phyloP scores from a whole-genome alignment of 2,888 invertebrate genomes.

The Operophtera brumata region DNA sequence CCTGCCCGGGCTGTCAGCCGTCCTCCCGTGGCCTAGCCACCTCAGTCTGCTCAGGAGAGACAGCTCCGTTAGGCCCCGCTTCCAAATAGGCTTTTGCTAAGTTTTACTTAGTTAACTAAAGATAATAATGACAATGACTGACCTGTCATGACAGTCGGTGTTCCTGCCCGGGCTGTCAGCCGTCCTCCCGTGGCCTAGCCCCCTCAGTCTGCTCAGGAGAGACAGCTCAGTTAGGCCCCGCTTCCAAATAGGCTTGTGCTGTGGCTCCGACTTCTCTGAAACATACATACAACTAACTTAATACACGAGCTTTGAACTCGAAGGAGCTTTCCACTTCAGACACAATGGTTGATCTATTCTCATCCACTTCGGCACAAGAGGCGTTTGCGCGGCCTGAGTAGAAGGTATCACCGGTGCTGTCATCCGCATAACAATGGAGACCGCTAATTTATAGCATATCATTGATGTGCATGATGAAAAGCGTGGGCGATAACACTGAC shows the following conservation, averaged over 20 bases:
- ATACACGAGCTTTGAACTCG: too few species aligned
- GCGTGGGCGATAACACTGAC: too few species aligned
- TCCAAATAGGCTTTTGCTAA: constrained; percentile 69
- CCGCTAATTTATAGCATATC: too few species aligned
- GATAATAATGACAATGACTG: background rate
- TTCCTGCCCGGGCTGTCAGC: constrained; percentile 56
- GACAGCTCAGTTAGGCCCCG: constrained; percentile 71
- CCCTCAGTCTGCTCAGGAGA: constrained; percentile 56
- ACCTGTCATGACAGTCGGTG: constrained; percentile 39
- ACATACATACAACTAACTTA: too few species aligned
- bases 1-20: constrained; percentile 56
- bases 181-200: constrained; percentile 54
- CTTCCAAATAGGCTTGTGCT: constrained; percentile 68
- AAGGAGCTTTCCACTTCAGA: too few species aligned
- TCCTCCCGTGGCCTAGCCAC: constrained; percentile 54
- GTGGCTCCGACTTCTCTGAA: constrained; percentile 54
- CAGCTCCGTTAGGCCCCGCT: constrained; percentile 68
- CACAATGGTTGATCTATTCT: too few species aligned
- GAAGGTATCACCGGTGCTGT: too few species aligned
- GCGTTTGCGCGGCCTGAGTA: too few species aligned
- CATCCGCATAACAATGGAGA: too few species aligned
- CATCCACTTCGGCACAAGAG: too few species aligned
- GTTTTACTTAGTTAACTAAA: too few species aligned
- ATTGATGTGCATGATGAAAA: too few species aligned
- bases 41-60: constrained; percentile 60